These are phyloP conservation scores for Lophura nycthemera DNA, from an alignment of 2,113 vertebrate species.

Conservation along the genomic window DNA sequence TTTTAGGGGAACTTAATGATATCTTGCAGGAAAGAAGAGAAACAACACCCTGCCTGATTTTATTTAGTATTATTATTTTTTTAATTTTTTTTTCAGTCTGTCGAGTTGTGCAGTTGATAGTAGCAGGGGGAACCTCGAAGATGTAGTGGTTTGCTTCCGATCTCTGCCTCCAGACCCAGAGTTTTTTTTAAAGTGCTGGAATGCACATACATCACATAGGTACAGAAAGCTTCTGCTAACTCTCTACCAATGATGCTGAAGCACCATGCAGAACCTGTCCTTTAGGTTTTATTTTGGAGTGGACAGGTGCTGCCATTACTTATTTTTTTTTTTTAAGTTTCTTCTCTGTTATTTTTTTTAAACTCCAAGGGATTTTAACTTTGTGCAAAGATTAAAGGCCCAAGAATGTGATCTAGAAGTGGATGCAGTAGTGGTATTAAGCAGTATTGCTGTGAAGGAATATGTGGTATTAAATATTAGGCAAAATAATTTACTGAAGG, in stretches of 20 bases:
- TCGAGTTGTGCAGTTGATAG: background rate
- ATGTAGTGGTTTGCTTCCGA: background rate
- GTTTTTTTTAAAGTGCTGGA: background rate
- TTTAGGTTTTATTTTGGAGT: background rate
- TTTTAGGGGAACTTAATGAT: background rate
- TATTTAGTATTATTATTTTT: no score
- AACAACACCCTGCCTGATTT: background rate
- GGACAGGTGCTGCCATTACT: background rate
- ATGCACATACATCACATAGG: background rate
- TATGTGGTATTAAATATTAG: background rate
- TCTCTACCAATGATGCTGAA: background rate
- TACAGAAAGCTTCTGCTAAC: background rate
- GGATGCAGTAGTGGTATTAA: background rate
- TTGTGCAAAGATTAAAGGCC: background rate
- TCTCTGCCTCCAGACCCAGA: background rate
- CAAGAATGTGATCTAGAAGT: background rate
- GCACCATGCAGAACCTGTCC: rapidly evolving
- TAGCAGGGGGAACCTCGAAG: background rate
- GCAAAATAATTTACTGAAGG: background rate
- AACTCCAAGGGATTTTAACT: background rate
- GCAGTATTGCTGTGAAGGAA: background rate
- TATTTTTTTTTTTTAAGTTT: background rate
- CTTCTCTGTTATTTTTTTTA: rapidly evolving
- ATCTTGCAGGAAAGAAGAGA: background rate
- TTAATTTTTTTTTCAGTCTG: background rate